Evolutionary conservation across 2,797 vertebrate species (phyloP), one percentile per base, ranked within the genome.

Genomic region (Florisuga fusca): DNA sequence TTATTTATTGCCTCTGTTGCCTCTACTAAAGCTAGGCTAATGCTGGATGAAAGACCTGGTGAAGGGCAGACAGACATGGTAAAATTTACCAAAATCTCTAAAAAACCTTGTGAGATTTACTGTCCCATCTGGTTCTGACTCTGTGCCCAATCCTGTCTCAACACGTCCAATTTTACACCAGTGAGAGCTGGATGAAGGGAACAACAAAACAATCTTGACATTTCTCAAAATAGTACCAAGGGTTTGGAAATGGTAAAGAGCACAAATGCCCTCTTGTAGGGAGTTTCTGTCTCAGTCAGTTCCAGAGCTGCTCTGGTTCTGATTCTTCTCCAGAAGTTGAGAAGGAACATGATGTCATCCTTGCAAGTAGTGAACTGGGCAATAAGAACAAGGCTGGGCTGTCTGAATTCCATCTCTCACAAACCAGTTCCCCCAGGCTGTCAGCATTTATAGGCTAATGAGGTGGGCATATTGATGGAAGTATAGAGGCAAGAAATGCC

Each of bases 21-120:
- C 11, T 26, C 4, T 20, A 15, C 33, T 55, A 29, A 8, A 79
- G 26, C 38, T 41, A n/a, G 38, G 29, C 16, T 50, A 15, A 7
- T 0, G 0, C 27, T 38, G n/a, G 10, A 12, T 50, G 34, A 11
- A 31, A 45, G 38, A 61, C 11, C 11, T 6, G 6, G 19, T 10
- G 23, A 89, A 76, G 10, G 48, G 9, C 9, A 31, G 27, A 4
- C 2, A 18, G 50, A 45, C 2, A 0, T 14, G 9, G 25, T 15
- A 79, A 69, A 87, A 48, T 5, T 63, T 80, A 21, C 27, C 62
- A 51, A 67, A 83, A 59, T 18, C 22, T 83, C 31, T 33, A 43
- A 9, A 59, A 76, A 78, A 45, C 1, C 22, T 77, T 72, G 18
- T 34, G 50, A 79, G 26, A 20, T 84, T 15, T 5, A 62, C 36